Evolutionary conservation across 2,797 vertebrate species (phyloP).

Genomic region (Neosilurus mollespiculum): DNA sequence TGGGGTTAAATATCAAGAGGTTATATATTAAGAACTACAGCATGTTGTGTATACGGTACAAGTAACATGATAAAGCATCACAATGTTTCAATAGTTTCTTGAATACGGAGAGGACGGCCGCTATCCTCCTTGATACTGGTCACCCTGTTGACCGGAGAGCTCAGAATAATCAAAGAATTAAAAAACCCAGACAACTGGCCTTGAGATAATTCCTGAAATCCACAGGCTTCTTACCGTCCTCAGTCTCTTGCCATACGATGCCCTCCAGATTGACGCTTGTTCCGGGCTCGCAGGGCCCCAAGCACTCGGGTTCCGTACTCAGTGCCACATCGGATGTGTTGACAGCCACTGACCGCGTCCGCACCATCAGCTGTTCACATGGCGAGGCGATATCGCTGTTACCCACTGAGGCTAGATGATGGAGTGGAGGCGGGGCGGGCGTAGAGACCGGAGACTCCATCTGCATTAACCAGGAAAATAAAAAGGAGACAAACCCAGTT

Average conservation of each 20-base stretch:
- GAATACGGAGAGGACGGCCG: neutral
- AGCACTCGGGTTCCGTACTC: constrained; percentile 94
- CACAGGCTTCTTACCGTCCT: constrained; percentile 84
- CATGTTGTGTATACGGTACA: neutral
- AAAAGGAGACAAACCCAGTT: neutral
- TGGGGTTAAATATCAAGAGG: neutral
- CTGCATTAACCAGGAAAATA: constrained; percentile 66
- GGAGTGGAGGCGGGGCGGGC: constrained; percentile 89
- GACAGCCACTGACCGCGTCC: constrained; percentile 93
- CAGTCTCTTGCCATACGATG: constrained; percentile 98
- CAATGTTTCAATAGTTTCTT: neutral
- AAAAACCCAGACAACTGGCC: no score
- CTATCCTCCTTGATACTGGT: no score
- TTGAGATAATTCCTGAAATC: neutral
- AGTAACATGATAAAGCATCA: neutral
- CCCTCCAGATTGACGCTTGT: constrained; percentile 98
- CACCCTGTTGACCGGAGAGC: no score
- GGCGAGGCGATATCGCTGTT: constrained; percentile 93
- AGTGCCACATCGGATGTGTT: constrained; percentile 96
- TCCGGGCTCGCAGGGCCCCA: constrained; percentile 96
- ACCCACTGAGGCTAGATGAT: constrained; percentile 88
- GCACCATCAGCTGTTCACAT: constrained; percentile 99
- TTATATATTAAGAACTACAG: neutral
- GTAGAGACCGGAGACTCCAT: constrained; percentile 97
- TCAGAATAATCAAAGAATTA: no score